Conservation (phyloP, 2,888 invertebrate genomes). For the Lamellibrachia columna region DNA sequence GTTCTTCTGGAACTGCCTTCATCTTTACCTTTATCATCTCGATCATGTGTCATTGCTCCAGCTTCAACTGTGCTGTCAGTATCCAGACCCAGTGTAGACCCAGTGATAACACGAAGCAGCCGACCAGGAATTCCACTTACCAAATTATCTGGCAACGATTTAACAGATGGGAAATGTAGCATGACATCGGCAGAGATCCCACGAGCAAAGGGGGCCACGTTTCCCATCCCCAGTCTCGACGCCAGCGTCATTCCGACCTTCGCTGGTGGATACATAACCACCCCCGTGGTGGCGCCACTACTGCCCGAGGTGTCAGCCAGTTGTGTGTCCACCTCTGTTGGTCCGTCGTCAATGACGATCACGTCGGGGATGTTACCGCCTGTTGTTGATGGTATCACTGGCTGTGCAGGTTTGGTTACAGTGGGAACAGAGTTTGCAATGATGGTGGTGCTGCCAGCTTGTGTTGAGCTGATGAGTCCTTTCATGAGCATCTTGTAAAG, state of each 20-base stretch:
- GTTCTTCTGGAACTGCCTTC: not conserved
- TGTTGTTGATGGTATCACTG: not conserved
- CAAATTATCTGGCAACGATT: not conserved
- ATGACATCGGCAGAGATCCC: not conserved
- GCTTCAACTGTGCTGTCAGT: too few species aligned
- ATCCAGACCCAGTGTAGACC: not conserved
- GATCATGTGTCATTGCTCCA: not conserved
- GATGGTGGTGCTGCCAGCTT: not conserved
- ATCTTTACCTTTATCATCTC: not conserved
- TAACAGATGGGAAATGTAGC: not conserved
- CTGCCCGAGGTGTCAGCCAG: not conserved
- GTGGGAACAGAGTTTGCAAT: not conserved
- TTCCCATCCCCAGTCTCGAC: not conserved
- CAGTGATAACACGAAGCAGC: not conserved
- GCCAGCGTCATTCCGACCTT: not conserved
- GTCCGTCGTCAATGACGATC: not conserved
- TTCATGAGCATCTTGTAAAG: conserved; percentile 5
- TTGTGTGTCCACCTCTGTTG: not conserved
- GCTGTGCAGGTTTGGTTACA: not conserved
- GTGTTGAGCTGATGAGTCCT: not conserved
- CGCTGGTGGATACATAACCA: not conserved
- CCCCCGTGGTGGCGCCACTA: not conserved
- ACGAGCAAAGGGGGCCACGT: not conserved
- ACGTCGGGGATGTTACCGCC: not conserved
- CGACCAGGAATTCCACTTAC: not conserved